Percentiles rank a stretch among this genome's conserved stretches.
These are phyloP conservation scores for Portunus trituberculatus DNA, from an alignment of 1,140 invertebrate genomes.

Conservation along the genomic window DNA sequence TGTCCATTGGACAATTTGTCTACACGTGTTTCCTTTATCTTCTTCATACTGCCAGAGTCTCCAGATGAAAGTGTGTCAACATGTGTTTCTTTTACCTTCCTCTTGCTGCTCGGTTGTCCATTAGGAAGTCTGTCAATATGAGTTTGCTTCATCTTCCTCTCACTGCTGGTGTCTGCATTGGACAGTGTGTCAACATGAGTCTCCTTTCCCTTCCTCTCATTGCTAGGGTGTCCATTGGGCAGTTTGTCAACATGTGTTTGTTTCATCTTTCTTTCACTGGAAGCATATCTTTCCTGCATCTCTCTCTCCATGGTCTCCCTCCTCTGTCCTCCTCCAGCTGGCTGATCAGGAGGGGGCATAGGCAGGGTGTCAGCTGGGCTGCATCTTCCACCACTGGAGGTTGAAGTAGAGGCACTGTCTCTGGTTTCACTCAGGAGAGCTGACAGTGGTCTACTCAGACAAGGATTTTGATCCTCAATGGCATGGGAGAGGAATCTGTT, in stretches of 20 bases:
- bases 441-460: constrained; percentile 50
- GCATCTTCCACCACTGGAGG: constrained; percentile 28
- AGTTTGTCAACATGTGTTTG: too few relatives aligned
- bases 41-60: neutral
- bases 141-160: neutral
- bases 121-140: neutral
- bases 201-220: neutral
- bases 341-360: neutral
- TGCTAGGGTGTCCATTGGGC: too few relatives aligned
- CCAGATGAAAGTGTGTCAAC: neutral
- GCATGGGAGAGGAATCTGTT: constrained; percentile 57
- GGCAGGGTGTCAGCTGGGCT: constrained; percentile 47
- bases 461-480: constrained; percentile 52
- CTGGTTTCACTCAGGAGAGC: constrained; percentile 18
- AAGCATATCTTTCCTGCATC: neutral
- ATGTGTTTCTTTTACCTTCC: neutral
- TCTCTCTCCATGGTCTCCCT: neutral
- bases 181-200: neutral
- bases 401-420: neutral
- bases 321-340: neutral
- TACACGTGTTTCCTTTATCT: neutral
- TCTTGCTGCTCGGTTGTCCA: neutral
- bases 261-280: neutral
- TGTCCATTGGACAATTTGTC: neutral
- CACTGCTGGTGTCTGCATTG: neutral